Evolutionary conservation across 2,113 vertebrate species (phyloP), one percentile per base, ranked within the genome.

Genomic region (Nothobranchius furzeri): DNA sequence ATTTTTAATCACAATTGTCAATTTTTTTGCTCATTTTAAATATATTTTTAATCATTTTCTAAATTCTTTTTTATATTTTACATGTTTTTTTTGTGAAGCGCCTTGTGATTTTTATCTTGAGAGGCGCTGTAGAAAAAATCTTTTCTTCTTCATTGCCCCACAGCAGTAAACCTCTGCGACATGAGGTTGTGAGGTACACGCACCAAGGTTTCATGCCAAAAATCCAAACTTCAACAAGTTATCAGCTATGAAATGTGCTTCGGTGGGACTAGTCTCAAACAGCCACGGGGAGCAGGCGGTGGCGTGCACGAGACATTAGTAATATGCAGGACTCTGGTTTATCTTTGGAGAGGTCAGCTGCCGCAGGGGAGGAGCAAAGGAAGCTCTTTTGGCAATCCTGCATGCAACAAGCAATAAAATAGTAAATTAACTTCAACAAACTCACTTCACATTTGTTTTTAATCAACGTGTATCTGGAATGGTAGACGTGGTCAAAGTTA

Each of bases 381-480:
- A 86, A 93, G 94, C 81, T 95, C 80, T 89, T 90, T 92, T 92
- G 94, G 93, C 95, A 95, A 94, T 96, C 95, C 95, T 95, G 93
- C 96, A 98, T 98, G 96, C 96, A 98, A 96, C 95, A 96, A 96
- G 95, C 94, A 95, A 95, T 92, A 95, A 94, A 94, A 94, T 88
- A 95, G 83, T 92, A 93, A 91, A 93, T 94, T 93, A 67, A 96
- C 90, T 94, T 92, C 90, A 90, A 94, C 92, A 95, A 92, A 93
- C 89, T 91, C 87, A 95, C 92, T 79, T 94, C 91, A 93, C 92
- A 65, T 73, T 69, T 66, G 86, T 93, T 92, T 94, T 89, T 94
- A 30, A 91, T 94, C 92, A 93, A 93, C 93, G 93, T 91, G 85
- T 92, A 90, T 88, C 90, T 91, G 93, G 89, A 94, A 94, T 89